These are phyloP conservation scores for Pseudorhiza aurosa DNA, from an alignment of 30 jellyfish, hydroid and myxozoan species.

Conservation along the genomic window DNA sequence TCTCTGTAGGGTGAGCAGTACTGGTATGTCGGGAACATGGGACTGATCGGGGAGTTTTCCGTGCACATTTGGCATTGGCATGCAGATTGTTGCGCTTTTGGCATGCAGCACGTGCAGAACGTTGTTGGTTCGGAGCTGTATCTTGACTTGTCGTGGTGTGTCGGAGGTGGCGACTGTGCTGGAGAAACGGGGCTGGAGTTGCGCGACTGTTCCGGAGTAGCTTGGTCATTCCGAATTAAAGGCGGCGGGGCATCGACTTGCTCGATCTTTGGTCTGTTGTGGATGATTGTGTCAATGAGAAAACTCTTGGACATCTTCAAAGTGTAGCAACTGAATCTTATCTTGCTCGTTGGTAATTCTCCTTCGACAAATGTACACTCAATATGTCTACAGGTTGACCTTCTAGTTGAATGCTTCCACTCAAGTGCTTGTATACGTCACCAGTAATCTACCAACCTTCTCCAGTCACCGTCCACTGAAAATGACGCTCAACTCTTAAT, in stretches of 20 bases:
- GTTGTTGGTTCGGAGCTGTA: conserved; percentile 47
- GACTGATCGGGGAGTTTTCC: conserved; percentile 69
- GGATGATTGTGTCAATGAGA: conserved; percentile 86
- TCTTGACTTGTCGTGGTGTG: conserved; percentile 43
- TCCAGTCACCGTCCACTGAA: conserved; percentile 28
- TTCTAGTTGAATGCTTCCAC: conserved; percentile 16
- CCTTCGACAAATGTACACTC: neutral
- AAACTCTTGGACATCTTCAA: conserved; percentile 84
- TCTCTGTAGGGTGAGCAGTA: conserved; percentile 67
- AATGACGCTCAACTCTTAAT: conserved; percentile 47
- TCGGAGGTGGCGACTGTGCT: conserved; percentile 22
- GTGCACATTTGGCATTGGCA: conserved; percentile 72
- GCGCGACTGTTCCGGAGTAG: conserved; percentile 47
- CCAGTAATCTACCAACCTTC: conserved; percentile 71
- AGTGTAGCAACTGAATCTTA: neutral
- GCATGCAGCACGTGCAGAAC: conserved; percentile 89
- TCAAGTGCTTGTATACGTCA: too few species aligned
- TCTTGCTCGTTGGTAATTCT: neutral
- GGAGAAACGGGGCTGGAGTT: conserved; percentile 49
- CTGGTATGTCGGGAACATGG: conserved; percentile 73
- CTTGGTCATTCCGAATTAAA: conserved; percentile 44
- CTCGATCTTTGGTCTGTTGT: conserved; percentile 65
- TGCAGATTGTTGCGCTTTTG: conserved; percentile 70
- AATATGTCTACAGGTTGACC: neutral
- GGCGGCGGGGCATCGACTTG: conserved; percentile 75